These are phyloP conservation scores for Sitophilus oryzae DNA, from an alignment of 1,140 invertebrate genomes.

Conservation along the genomic window DNA sequence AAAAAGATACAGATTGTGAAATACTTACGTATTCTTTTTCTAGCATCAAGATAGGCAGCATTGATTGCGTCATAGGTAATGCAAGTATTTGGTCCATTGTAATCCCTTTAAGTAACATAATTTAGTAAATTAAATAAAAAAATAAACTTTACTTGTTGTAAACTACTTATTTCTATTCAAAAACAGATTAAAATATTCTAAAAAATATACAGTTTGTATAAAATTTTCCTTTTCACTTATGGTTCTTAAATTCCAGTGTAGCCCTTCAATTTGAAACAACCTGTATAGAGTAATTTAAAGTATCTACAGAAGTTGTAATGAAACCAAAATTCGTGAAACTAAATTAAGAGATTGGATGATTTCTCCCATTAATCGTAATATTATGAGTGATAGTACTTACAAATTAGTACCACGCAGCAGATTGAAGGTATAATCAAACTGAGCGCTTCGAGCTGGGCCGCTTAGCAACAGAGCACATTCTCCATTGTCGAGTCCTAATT, in stretches of 20 bases:
- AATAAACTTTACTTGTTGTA: no score
- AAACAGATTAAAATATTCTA: no score
- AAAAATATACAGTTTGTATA: no score
- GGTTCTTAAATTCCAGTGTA: no score
- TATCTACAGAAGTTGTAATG: no score
- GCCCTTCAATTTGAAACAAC: no score
- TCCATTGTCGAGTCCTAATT: slow-evolving; percentile 44
- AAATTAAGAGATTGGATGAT: no score
- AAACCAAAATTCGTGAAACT: no score
- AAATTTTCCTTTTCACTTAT: no score
- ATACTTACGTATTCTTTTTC: slow-evolving; percentile 75
- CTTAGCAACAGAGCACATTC: slow-evolving; percentile 73
- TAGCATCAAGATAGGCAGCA: slow-evolving; percentile 78
- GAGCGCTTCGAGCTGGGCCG: slow-evolving; percentile 65
- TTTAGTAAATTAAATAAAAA: slow-evolving; percentile 1
- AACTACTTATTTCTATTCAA: no score
- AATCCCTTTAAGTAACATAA: slow-evolving; percentile 52
- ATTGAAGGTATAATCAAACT: slow-evolving; percentile 78
- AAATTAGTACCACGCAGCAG: slow-evolving; percentile 60
- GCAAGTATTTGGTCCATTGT: slow-evolving; percentile 69
- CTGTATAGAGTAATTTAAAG: no score
- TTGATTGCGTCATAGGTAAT: slow-evolving; percentile 90
- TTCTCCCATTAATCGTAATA: no score
- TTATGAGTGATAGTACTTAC: slow-evolving; percentile 50
- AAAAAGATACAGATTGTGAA: not conserved